Conservation (phyloP, 2,797 vertebrate genomes). For the Sylvilagus floridanus region DNA sequence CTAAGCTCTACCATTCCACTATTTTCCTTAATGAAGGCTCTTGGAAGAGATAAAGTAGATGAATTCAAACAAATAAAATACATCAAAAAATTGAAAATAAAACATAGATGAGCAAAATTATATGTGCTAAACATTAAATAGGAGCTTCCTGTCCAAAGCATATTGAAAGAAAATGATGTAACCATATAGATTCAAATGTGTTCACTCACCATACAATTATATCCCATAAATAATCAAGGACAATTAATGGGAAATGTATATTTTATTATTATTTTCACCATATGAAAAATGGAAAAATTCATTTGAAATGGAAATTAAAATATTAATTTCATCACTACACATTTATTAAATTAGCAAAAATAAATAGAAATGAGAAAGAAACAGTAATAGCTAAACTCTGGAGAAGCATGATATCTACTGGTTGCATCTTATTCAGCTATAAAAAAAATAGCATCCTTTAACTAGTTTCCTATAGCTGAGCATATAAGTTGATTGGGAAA, state of each 20-base stretch:
- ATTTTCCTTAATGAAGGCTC: slow-evolving; percentile 13
- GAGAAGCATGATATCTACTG: neutral
- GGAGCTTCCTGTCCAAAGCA: neutral
- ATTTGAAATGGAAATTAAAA: slow-evolving; percentile 54
- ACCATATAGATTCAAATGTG: neutral
- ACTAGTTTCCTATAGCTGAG: neutral
- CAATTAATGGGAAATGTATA: slow-evolving; percentile 30
- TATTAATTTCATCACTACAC: neutral
- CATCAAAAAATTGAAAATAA: slow-evolving; percentile 1
- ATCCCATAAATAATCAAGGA: neutral
- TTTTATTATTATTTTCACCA: neutral
- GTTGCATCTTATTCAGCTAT: neutral
- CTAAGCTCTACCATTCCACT: neutral
- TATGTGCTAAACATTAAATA: neutral
- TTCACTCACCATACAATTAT: neutral
- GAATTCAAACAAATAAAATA: slow-evolving; percentile 39
- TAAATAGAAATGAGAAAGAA: slow-evolving; percentile 28
- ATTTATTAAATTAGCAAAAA: slow-evolving; percentile 12
- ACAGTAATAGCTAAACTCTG: neutral
- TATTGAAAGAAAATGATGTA: neutral
- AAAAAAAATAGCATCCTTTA: neutral
- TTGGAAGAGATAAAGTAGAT: slow-evolving; percentile 1
- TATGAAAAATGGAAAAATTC: neutral
- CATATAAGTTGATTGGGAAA: neutral
- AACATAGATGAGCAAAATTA: slow-evolving; percentile 28